phyloP scores from a whole-genome alignment of 1,140 invertebrate genomes.

The Zaprionus africanus region DNA sequence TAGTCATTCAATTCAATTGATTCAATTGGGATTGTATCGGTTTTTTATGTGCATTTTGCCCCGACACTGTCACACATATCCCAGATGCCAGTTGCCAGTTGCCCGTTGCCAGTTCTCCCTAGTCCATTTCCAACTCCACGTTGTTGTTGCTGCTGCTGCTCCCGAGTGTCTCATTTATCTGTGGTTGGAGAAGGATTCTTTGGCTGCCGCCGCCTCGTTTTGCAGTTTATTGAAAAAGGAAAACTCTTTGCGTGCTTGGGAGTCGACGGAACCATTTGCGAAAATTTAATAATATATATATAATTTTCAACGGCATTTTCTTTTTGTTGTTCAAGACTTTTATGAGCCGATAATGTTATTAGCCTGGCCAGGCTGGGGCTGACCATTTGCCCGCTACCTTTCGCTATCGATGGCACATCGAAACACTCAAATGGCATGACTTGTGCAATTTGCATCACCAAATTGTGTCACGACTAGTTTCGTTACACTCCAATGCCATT shows the following conservation, averaged over 20 bases:
- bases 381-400: neutral
- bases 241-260: conserved; percentile 49
- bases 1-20: conserved; percentile 79
- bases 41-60: conserved; percentile 72
- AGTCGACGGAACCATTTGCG: conserved; percentile 35
- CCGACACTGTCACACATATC: conserved; percentile 51
- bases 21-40: conserved; percentile 81
- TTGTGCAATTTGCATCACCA: conserved; percentile 72
- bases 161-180: conserved; percentile 80
- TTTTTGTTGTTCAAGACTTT: conserved; percentile 36
- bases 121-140: conserved; percentile 12
- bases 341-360: conserved; percentile 77
- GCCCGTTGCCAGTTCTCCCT: neutral
- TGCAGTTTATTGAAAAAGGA: conserved; percentile 54
- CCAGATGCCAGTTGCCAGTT: neutral
- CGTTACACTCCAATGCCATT: conserved; percentile 58
- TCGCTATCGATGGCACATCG: conserved; percentile 11
- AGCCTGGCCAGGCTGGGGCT: conserved; percentile 38
- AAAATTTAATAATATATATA: conserved; percentile 74
- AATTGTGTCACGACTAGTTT: conserved; percentile 80
- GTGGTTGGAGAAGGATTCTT: conserved; percentile 55
- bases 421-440: conserved; percentile 66
- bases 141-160: conserved; percentile 21
- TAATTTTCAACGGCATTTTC: conserved; percentile 44
- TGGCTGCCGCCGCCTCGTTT: conserved; percentile 32